Evolutionary conservation across 2,888 invertebrate genomes (phyloP).

Genomic region (Lepeophtheirus nordmannii): DNA sequence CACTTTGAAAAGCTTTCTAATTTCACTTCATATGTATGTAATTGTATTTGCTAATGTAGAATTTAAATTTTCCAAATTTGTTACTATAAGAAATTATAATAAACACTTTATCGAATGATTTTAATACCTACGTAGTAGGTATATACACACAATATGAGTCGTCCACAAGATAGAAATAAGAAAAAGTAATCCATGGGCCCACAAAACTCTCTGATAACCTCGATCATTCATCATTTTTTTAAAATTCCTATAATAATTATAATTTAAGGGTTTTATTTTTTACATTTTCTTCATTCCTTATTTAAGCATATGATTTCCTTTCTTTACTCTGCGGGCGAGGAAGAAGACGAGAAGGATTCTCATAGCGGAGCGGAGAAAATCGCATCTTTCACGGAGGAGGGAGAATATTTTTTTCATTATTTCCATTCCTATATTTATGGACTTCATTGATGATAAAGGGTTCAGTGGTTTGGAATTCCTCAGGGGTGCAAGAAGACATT

Average conservation of each 20-base stretch:
- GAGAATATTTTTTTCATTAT: background rate
- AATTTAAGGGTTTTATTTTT: background rate
- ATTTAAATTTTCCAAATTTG: too few relatives aligned
- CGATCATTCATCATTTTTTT: background rate
- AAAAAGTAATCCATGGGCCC: background rate
- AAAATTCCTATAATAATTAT: background rate
- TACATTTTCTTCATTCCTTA: background rate
- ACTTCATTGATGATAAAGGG: background rate
- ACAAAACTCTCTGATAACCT: conserved; percentile 2
- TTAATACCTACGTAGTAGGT: too few relatives aligned
- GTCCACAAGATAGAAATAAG: too few relatives aligned
- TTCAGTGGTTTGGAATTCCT: background rate
- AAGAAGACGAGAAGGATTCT: background rate
- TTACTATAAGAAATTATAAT: too few relatives aligned
- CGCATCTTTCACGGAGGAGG: background rate
- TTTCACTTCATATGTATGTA: too few relatives aligned
- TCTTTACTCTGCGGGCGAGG: background rate
- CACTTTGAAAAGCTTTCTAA: too few relatives aligned
- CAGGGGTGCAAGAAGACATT: background rate
- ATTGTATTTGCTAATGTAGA: too few relatives aligned
- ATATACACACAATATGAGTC: too few relatives aligned
- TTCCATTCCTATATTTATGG: background rate
- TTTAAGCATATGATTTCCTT: background rate
- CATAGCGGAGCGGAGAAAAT: background rate
- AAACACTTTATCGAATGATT: too few relatives aligned